Evolutionary conservation across 2,888 invertebrate genomes (phyloP).

Genomic region (Limnephilus marmoratus): DNA sequence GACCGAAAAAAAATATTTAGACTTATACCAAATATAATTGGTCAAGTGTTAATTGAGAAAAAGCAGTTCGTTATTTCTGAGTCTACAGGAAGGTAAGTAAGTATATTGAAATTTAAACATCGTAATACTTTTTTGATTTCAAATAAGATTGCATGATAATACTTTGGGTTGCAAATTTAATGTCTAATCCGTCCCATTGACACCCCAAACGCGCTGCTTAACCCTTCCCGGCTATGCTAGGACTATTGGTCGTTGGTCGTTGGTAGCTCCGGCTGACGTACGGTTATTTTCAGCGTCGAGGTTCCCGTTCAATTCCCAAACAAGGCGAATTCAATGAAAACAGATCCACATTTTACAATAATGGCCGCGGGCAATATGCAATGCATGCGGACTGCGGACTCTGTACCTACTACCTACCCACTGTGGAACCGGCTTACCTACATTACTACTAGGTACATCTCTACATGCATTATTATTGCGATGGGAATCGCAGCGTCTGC

Average conservation of each 20-base stretch:
- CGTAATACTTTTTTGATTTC: no score
- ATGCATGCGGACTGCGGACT: constrained; percentile 17
- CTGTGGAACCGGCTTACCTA: constrained; percentile 54
- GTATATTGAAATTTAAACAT: no score
- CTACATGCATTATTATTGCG: constrained; percentile 13
- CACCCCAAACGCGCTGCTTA: constrained; percentile 64
- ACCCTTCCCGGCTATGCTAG: constrained; percentile 67
- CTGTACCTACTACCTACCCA: background rate
- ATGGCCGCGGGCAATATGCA: constrained; percentile 55
- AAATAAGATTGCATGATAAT: no score
- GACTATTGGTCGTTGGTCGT: constrained; percentile 66
- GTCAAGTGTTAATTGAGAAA: no score
- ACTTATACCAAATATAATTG: no score
- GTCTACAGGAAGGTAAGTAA: no score
- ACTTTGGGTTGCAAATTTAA: background rate
- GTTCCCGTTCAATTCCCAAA: constrained; percentile 66
- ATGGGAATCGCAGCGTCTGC: constrained; percentile 52
- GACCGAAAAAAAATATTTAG: no score
- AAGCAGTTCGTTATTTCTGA: no score
- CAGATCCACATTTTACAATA: constrained; percentile 66
- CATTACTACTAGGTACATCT: background rate
- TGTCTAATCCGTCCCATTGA: constrained; percentile 64
- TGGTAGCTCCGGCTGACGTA: constrained; percentile 65
- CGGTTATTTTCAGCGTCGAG: constrained; percentile 65
- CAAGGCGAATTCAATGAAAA: constrained; percentile 67